Conservation (phyloP, 2,888 invertebrate genomes). For the Leucoma salicis region DNA sequence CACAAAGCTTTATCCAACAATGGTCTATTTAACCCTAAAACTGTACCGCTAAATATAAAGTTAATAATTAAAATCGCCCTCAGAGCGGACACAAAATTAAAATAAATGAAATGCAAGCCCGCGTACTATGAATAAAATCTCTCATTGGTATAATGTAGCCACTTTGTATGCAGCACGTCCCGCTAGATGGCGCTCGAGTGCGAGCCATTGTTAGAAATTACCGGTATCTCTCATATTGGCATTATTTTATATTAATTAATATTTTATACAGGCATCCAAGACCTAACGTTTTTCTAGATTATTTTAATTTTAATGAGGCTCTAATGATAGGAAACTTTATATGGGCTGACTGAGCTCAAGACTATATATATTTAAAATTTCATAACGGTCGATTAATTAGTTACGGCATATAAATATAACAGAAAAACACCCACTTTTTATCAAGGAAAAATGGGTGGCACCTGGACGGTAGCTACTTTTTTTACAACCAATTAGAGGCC, state of each 20-base stretch:
- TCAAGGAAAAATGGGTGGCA: too few species aligned
- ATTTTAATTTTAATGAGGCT: too few species aligned
- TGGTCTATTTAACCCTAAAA: constrained; percentile 22
- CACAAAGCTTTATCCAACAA: constrained; percentile 7
- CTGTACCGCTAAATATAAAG: constrained; percentile 26
- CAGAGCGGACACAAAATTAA: constrained; percentile 32
- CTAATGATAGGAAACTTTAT: too few species aligned
- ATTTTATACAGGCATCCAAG: too few species aligned
- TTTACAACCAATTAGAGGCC: too few species aligned
- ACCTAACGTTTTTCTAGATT: too few species aligned
- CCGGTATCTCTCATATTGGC: not conserved
- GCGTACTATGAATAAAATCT: constrained; percentile 33
- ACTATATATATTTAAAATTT: too few species aligned
- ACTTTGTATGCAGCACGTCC: constrained; percentile 38
- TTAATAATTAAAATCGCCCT: constrained; percentile 42
- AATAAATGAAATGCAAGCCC: constrained; percentile 37
- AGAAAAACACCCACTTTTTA: too few species aligned
- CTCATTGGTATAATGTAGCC: constrained; percentile 28
- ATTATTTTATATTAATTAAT: not conserved
- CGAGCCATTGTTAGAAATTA: constrained; percentile 19
- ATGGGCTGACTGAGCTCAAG: too few species aligned
- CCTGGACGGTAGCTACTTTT: too few species aligned
- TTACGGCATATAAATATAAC: too few species aligned
- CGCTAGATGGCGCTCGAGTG: constrained; percentile 19
- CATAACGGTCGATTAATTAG: too few species aligned